phyloP scores from a whole-genome alignment of 2,888 invertebrate genomes.

The Polylopha cassiicola region DNA sequence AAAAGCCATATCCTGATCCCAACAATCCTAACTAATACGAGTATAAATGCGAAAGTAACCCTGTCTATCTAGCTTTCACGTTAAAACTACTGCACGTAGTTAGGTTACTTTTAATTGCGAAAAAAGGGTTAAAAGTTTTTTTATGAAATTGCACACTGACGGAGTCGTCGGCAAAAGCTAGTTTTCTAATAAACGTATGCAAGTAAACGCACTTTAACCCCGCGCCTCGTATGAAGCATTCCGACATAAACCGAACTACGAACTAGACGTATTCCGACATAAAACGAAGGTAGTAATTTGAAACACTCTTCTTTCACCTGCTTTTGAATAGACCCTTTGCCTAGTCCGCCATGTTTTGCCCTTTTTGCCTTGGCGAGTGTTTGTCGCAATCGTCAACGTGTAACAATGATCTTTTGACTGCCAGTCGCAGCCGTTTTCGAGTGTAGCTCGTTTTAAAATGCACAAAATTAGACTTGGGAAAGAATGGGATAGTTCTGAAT shows the following conservation, averaged over 20 bases:
- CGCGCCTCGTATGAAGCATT: not conserved
- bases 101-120: too few species aligned
- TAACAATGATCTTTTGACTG: constrained; percentile 68
- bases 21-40: too few species aligned
- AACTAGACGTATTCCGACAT: constrained; percentile 36
- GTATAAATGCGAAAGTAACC: too few species aligned
- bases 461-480: constrained; percentile 47
- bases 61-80: too few species aligned
- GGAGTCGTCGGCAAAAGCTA: too few species aligned
- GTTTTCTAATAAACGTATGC: too few species aligned
- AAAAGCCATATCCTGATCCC: too few species aligned
- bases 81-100: too few species aligned
- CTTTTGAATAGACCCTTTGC: constrained; percentile 45
- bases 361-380: constrained; percentile 39
- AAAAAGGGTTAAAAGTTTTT: too few species aligned
- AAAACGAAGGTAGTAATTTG: constrained; percentile 49
- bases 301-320: constrained; percentile 42
- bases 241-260: not conserved
- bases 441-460: constrained; percentile 40
- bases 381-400: constrained; percentile 47
- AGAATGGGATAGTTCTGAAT: constrained; percentile 27
- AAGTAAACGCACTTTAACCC: too few species aligned
- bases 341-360: constrained; percentile 37
- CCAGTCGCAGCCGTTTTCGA: constrained; percentile 39
- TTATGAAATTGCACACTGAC: too few species aligned